phyloP scores from a whole-genome alignment of 2,113 vertebrate genomes.

The Protomyctophum bolini region DNA sequence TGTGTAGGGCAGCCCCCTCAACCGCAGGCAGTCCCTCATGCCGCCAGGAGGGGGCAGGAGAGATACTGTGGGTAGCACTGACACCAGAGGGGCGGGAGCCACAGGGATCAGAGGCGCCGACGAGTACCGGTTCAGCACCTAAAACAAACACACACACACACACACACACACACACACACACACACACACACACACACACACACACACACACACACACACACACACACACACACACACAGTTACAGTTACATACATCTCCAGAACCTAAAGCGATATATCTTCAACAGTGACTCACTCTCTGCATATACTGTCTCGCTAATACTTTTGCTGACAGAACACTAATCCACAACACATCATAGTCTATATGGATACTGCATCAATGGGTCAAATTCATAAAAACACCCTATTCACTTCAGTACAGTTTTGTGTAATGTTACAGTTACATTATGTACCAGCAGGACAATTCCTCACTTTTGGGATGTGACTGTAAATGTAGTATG shows the following conservation, averaged over 20 bases:
- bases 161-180: conserved; percentile 16
- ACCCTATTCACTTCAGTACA: not conserved
- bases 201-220: conserved; percentile 8
- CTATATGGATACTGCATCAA: no score
- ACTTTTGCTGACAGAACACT: no score
- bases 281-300: no score
- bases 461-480: not conserved
- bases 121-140: conserved; percentile 94
- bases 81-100: conserved; percentile 84
- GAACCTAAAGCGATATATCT: no score
- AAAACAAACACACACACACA: conserved; percentile 34
- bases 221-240: conserved; percentile 10
- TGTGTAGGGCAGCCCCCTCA: conserved; percentile 92
- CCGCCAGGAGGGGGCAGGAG: conserved; percentile 81
- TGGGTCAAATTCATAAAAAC: not conserved
- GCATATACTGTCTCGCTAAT: no score
- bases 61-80: conserved; percentile 84
- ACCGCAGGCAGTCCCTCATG: conserved; percentile 88
- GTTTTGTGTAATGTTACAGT: not conserved
- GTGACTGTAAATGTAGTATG: conserved; percentile 19
- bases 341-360: no score
- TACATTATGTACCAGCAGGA: conserved; percentile 7
- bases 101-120: conserved; percentile 88
- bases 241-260: conserved; percentile 19
- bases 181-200: conserved; percentile 13